Conservation (phyloP, 2,797 vertebrate genomes). For the Pelodytes ibericus region DNA sequence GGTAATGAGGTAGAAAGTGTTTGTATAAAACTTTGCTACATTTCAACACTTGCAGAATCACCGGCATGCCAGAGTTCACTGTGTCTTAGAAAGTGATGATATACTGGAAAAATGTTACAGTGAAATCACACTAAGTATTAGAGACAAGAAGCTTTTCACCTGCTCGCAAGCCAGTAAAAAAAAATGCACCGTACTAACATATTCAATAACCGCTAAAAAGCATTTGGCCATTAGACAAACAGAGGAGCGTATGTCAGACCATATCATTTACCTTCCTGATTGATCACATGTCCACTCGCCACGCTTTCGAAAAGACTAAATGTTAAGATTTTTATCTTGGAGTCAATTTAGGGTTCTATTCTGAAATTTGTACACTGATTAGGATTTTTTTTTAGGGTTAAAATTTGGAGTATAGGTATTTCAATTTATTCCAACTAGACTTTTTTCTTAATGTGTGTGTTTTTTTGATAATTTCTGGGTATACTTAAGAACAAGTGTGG, state of each 20-base stretch:
- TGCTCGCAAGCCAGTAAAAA: slow-evolving; percentile 12
- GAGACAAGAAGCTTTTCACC: slow-evolving; percentile 32
- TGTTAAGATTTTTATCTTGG: too few relatives aligned
- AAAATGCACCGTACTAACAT: slow-evolving; percentile 31
- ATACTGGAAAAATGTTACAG: slow-evolving; percentile 45
- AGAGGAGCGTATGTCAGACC: slow-evolving; percentile 33
- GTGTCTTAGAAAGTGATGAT: slow-evolving; percentile 43
- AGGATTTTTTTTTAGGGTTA: too few relatives aligned
- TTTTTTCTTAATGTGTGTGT: too few relatives aligned
- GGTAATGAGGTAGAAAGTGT: slow-evolving; percentile 55
- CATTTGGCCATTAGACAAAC: slow-evolving; percentile 35
- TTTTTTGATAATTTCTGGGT: too few relatives aligned
- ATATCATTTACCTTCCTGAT: slow-evolving; percentile 23
- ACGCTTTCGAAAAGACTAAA: too few relatives aligned
- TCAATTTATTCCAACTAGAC: too few relatives aligned
- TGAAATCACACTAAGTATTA: background rate
- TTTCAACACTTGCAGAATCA: slow-evolving; percentile 41
- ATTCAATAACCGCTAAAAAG: slow-evolving; percentile 44
- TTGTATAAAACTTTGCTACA: slow-evolving; percentile 28
- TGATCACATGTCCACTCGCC: slow-evolving; percentile 44
- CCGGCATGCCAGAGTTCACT: slow-evolving; percentile 14
- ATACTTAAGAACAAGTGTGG: too few relatives aligned
- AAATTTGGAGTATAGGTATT: too few relatives aligned
- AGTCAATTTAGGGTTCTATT: too few relatives aligned
- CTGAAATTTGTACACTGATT: too few relatives aligned